A percentile compares a stretch with the other conserved stretches of the same genome.
phyloP scores from a whole-genome alignment of 2,113 vertebrate species.

The Antidorcas marsupialis region DNA sequence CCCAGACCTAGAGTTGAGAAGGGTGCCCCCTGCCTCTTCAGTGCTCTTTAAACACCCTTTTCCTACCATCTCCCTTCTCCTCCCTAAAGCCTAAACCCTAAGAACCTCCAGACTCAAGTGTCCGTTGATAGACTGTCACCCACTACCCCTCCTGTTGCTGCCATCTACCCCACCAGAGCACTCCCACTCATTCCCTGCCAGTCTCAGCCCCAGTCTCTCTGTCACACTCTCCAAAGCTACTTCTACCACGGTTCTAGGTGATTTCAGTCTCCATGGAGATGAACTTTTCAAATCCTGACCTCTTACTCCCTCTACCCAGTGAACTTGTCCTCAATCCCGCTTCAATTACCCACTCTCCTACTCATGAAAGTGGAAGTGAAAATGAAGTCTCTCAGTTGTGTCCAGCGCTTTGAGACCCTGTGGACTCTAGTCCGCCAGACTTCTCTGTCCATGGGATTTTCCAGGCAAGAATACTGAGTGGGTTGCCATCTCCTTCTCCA shows the following conservation, averaged over 20 bases:
- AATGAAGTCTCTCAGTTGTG: background rate
- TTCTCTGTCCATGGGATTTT: background rate
- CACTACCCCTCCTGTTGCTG: background rate
- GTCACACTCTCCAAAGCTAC: background rate
- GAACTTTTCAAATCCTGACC: background rate
- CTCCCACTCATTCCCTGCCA: background rate
- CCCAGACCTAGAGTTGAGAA: too few relatives aligned
- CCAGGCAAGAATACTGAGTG: background rate
- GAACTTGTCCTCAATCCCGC: background rate
- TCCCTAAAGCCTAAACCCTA: background rate
- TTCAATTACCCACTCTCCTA: background rate
- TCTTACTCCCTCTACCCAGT: background rate
- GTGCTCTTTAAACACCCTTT: background rate
- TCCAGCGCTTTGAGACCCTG: background rate
- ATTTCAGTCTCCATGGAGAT: background rate
- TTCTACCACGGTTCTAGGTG: background rate
- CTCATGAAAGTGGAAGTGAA: background rate
- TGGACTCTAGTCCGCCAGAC: background rate
- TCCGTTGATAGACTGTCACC: background rate
- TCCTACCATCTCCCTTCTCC: too few relatives aligned
- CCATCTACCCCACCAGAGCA: background rate
- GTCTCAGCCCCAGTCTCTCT: background rate
- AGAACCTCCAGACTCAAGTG: background rate
- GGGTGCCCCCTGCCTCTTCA: background rate
- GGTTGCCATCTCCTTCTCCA: background rate